phyloP scores from a whole-genome alignment of 2,888 invertebrate genomes.

The Neuroscelio doddi region DNA sequence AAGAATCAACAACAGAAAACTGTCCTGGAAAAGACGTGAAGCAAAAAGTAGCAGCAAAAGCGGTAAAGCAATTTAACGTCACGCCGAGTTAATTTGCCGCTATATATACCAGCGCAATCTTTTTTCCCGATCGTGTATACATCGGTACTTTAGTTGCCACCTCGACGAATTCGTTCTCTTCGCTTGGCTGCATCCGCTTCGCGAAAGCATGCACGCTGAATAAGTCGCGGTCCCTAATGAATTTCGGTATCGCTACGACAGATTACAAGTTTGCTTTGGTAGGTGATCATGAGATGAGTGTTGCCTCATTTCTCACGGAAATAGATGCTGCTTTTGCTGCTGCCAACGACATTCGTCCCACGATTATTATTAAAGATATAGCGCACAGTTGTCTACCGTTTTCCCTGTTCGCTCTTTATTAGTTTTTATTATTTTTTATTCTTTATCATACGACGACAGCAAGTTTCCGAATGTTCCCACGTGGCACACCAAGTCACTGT shows the following conservation, averaged over 20 bases:
- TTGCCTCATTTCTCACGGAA: conserved; percentile 41
- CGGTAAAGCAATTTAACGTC: conserved; percentile 42
- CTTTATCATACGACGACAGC: conserved; percentile 37
- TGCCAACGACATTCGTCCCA: conserved; percentile 36
- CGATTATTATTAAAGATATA: conserved; percentile 46
- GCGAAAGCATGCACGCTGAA: conserved; percentile 16
- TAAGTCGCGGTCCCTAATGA: conserved; percentile 20
- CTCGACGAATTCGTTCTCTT: conserved; percentile 40
- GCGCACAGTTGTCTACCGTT: conserved; percentile 25
- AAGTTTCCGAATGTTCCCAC: conserved; percentile 49
- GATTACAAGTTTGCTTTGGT: conserved; percentile 8
- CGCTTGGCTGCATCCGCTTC: conserved; percentile 33
- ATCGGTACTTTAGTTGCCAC: conserved; percentile 36
- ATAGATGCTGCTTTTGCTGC: conserved; percentile 15
- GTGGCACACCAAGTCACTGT: conserved; percentile 48
- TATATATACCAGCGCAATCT: conserved; percentile 38
- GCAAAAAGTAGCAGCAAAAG: conserved; percentile 32
- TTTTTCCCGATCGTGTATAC: conserved; percentile 38
- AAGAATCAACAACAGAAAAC: no score
- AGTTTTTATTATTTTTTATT: conserved; percentile 18
- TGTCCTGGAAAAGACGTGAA: conserved; percentile 26
- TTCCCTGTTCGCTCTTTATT: conserved; percentile 34
- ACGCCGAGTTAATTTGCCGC: conserved; percentile 45
- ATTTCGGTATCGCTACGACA: conserved; percentile 22
- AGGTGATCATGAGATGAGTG: conserved; percentile 31